Base-by-base conservation (phyloP, 2,113 vertebrate species). In the Crocuta crocuta region DNA sequence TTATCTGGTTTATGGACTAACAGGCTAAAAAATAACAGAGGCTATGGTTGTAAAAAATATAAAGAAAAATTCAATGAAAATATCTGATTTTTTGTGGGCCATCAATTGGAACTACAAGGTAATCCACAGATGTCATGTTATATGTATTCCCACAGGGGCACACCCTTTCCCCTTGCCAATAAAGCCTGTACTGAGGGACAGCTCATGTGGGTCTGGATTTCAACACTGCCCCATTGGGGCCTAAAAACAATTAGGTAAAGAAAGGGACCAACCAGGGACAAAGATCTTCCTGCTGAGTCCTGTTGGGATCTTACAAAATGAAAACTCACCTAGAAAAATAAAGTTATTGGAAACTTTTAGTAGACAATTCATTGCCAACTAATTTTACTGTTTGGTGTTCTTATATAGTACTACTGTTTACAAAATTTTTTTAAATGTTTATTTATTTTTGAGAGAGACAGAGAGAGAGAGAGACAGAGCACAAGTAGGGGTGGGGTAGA, bases 41-140 rank as follows among this genome's bases (percentile, higher is more conserved):
- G 33, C 53, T 63, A 91, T 7, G 7, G 31, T 4, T 10, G 17
- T 85, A 15, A 66, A 92, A 96, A 82, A 81, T 45, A 13, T 80
- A 58, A 84, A 84, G 16, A 96, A 80, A 4, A 94, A 39, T 86
- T 95, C 48, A 87, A 50, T 53, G 10, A 88, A 91, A 91, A 86
- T 21, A 24, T 45, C 48, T 89, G 10, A 74, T n/a, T 80, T 90
- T 90, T 48, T 65, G 65, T 91, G 24, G 33, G 4, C 48, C 48
- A 48, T 81, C 43, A 90, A 23, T 35, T 58, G 16, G 33, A 96
- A 85, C 28, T 33, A 74, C 31, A 91, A 39, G 31, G 58, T 76
- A 53, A 79, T 10, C 43, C 58, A 48, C 5, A 79, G 33, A 76
- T 68, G 19, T n/a, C 33, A 80, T 21, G n/a, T 79, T 97, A 33